Evolutionary conservation across 2,113 vertebrate genomes (phyloP).

Genomic region (Pluvianellus socialis): DNA sequence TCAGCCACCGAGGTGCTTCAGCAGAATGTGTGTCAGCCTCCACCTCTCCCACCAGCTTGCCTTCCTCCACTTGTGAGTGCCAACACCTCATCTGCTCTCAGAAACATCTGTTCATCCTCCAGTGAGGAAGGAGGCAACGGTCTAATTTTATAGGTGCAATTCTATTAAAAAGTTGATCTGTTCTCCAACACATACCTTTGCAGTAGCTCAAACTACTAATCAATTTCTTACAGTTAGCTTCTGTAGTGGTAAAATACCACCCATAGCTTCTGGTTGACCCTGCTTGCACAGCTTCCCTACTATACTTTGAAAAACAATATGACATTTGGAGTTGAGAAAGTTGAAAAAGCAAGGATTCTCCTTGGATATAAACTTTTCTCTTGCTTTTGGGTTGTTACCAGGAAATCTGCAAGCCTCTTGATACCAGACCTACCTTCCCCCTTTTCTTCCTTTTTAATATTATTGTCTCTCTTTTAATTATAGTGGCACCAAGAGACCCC

Average conservation of each 20-base stretch:
- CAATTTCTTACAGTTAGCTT: background rate
- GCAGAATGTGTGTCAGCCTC: background rate
- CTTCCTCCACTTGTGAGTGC: background rate
- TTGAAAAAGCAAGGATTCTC: constrained; percentile 7
- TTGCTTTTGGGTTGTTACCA: constrained; percentile 22
- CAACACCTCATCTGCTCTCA: background rate
- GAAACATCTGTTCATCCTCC: background rate
- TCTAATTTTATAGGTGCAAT: background rate
- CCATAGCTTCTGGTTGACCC: background rate
- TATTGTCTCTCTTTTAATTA: constrained; percentile 67
- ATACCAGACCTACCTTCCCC: constrained; percentile 24
- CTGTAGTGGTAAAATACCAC: background rate
- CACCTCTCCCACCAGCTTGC: background rate
- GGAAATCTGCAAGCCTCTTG: constrained; percentile 28
- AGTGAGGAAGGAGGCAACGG: background rate
- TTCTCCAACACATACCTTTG: background rate
- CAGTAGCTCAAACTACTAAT: background rate
- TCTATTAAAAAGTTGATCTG: background rate
- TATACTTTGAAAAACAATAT: background rate
- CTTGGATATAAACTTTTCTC: background rate
- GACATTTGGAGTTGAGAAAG: constrained; percentile 22
- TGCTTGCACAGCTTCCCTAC: background rate
- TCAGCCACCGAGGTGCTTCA: background rate
- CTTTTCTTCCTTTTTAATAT: constrained; percentile 51
- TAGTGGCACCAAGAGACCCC: constrained; percentile 56